phyloP scores from a whole-genome alignment of 2,797 vertebrate species.

The Rhyacichthys aspro region DNA sequence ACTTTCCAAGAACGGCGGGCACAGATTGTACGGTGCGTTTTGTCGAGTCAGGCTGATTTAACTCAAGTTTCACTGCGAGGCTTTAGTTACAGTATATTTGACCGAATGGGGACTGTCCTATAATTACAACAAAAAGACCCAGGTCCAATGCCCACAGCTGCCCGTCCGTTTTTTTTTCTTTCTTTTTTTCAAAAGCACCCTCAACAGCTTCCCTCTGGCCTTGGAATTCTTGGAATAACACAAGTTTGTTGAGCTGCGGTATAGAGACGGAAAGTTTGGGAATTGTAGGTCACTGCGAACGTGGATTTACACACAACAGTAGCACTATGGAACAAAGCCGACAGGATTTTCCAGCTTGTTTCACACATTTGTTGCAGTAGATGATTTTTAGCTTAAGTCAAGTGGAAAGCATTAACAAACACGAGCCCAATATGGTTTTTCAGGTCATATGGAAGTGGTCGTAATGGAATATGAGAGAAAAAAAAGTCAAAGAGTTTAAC shows the following conservation, averaged over 20 bases:
- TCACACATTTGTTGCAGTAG: slow-evolving; percentile 25
- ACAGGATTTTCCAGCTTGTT: slow-evolving; percentile 28
- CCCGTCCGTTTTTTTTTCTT: slow-evolving; percentile 12
- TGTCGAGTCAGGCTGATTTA: slow-evolving; percentile 35
- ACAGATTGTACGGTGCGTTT: slow-evolving; percentile 32
- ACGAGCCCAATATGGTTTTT: not conserved
- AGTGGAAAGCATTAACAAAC: slow-evolving; percentile 28
- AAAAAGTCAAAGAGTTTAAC: slow-evolving; percentile 37
- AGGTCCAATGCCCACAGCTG: slow-evolving; percentile 1
- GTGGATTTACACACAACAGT: not conserved
- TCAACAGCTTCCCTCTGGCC: slow-evolving; percentile 15
- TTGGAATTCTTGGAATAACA: slow-evolving; percentile 26
- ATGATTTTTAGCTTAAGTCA: slow-evolving; percentile 11
- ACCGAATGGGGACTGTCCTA: slow-evolving; percentile 4
- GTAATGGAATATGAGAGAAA: slow-evolving; percentile 24
- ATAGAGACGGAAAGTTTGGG: slow-evolving; percentile 14
- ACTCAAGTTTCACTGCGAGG: slow-evolving; percentile 22
- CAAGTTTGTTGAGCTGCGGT: not conserved
- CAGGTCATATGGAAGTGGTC: slow-evolving; percentile 12
- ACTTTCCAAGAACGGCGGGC: slow-evolving; percentile 44
- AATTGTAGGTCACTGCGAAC: slow-evolving; percentile 4
- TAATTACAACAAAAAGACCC: slow-evolving; percentile 13
- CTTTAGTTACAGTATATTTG: slow-evolving; percentile 15
- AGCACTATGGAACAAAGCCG: not conserved
- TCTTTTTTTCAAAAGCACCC: slow-evolving; percentile 16